Evolutionary conservation across 2,888 invertebrate genomes (phyloP).

Genomic region (Melikaiella ostensackeni): DNA sequence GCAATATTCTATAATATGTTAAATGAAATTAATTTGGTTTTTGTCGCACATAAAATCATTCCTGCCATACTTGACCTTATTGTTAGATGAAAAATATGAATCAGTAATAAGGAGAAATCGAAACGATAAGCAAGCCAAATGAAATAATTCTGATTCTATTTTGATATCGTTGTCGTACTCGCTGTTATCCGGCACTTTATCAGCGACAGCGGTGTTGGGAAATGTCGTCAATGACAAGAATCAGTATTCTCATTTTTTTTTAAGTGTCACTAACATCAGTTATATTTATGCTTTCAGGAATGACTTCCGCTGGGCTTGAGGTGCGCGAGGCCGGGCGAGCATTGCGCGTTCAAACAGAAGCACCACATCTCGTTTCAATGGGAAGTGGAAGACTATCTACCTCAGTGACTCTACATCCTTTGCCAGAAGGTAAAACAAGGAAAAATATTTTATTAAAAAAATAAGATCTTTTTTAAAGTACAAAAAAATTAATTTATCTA

Average conservation of each 20-base stretch:
- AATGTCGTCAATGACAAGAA: constrained; percentile 1
- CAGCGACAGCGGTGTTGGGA: neutral
- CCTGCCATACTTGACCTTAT: too few species aligned
- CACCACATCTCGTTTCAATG: constrained; percentile 94
- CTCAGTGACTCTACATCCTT: constrained; percentile 93
- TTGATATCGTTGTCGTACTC: neutral
- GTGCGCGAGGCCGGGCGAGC: constrained; percentile 79
- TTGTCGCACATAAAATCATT: too few species aligned
- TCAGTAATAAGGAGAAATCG: too few species aligned
- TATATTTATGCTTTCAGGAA: constrained; percentile 64
- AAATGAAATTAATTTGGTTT: too few species aligned
- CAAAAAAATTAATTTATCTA: too few species aligned
- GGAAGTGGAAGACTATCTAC: constrained; percentile 94
- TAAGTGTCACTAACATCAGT: constrained; percentile 43
- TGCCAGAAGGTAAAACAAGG: constrained; percentile 86
- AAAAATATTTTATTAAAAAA: neutral
- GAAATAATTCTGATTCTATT: neutral
- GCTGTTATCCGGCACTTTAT: constrained; percentile 26
- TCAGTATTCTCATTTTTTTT: neutral
- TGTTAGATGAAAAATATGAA: too few species aligned
- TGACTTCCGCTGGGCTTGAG: constrained; percentile 73
- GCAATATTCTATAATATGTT: too few species aligned
- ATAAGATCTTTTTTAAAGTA: too few species aligned
- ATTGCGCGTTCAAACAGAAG: constrained; percentile 85
- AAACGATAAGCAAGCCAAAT: too few species aligned